phyloP scores from a whole-genome alignment of 1,140 invertebrate genomes.

The Anastrepha obliqua region DNA sequence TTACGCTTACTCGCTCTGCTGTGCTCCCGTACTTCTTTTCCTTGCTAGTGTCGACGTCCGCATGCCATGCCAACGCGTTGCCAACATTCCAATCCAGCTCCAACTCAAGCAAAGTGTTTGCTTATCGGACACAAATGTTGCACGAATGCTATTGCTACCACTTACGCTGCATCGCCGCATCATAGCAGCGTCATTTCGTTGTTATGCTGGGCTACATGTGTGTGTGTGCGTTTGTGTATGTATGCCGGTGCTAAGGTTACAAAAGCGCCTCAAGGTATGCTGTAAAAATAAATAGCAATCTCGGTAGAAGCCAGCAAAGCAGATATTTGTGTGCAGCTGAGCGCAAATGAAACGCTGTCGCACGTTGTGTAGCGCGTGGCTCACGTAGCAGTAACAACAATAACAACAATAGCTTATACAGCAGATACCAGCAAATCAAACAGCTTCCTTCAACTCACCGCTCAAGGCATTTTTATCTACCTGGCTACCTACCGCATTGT shows the following conservation, averaged over 20 bases:
- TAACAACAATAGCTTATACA: not conserved
- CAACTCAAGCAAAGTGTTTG: not conserved
- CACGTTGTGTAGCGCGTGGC: not conserved
- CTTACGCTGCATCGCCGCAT: slow-evolving; percentile 15
- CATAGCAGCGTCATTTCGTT: slow-evolving; percentile 14
- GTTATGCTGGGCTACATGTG: not conserved
- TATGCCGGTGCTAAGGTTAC: slow-evolving; percentile 23
- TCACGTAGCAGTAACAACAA: not conserved
- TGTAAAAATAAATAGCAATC: slow-evolving; percentile 47
- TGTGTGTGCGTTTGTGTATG: not conserved
- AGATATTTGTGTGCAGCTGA: slow-evolving; percentile 39
- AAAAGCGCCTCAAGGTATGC: slow-evolving; percentile 37
- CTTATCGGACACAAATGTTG: slow-evolving; percentile 21
- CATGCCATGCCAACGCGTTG: slow-evolving; percentile 18
- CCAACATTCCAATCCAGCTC: not conserved
- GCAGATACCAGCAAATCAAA: not conserved
- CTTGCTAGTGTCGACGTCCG: not conserved
- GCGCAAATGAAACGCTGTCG: slow-evolving; percentile 43
- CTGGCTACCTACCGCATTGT: not conserved
- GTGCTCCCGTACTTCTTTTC: not conserved
- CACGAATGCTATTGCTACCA: not conserved
- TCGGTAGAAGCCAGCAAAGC: slow-evolving; percentile 17
- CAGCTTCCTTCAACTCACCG: not conserved
- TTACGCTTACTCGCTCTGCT: not conserved
- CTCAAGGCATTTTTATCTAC: not conserved